Conservation (phyloP, 2,113 vertebrate species). For the Salminus brasiliensis region DNA sequence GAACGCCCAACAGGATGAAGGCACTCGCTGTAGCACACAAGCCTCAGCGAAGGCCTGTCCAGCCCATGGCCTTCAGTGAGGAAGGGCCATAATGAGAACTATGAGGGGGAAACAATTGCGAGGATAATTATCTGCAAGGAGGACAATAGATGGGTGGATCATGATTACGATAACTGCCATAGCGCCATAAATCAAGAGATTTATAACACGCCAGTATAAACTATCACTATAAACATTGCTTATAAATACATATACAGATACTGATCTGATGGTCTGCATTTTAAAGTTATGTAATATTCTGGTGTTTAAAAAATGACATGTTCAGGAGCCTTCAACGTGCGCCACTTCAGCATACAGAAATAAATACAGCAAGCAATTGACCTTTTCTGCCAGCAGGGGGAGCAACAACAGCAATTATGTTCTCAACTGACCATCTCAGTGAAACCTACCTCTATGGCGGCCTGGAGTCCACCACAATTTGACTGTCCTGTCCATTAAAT, state of each 20-base stretch:
- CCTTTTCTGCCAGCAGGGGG: conserved; percentile 14
- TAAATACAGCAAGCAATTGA: neutral
- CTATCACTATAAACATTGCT: neutral
- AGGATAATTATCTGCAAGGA: neutral
- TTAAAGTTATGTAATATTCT: neutral
- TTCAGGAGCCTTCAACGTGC: neutral
- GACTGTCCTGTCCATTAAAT: too few species aligned
- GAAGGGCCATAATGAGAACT: neutral
- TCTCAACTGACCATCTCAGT: neutral
- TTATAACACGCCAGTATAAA: neutral
- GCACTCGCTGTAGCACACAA: too few species aligned
- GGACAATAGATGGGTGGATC: neutral
- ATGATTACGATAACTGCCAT: neutral
- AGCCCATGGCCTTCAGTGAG: neutral
- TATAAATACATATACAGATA: neutral
- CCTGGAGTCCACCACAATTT: neutral
- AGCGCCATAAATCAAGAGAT: neutral
- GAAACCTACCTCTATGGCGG: neutral
- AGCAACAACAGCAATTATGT: neutral
- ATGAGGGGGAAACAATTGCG: neutral
- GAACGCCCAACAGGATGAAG: neutral
- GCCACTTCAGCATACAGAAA: too few species aligned
- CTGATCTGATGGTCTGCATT: neutral
- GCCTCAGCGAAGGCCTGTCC: neutral
- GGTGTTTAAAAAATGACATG: neutral